A percentile compares a stretch with the other conserved stretches of the same genome.
These are phyloP conservation scores for Cotesia congregata DNA, from an alignment of 2,888 invertebrate genomes.

Conservation along the genomic window DNA sequence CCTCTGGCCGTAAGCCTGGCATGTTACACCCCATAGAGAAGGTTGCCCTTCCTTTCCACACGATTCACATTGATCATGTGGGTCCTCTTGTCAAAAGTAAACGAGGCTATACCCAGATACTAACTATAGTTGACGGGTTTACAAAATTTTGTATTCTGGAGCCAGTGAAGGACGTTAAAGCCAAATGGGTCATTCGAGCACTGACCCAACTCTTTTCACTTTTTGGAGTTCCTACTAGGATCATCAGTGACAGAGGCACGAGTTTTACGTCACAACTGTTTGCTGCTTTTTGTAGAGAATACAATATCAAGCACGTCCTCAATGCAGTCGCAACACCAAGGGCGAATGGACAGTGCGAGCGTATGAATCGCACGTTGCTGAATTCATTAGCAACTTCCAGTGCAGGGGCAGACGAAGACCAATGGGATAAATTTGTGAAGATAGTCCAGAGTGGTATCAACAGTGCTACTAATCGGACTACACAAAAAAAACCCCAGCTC, in stretches of 20 bases:
- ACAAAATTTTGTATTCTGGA: constrained; percentile 54
- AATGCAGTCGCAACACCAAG: constrained; percentile 59
- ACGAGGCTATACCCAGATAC: too few species aligned
- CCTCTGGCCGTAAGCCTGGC: too few species aligned
- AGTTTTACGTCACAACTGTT: constrained; percentile 62
- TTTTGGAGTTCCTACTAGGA: constrained; percentile 54
- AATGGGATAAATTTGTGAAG: constrained; percentile 53
- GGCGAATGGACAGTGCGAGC: constrained; percentile 63
- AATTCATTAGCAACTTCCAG: constrained; percentile 51
- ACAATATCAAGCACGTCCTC: constrained; percentile 55
- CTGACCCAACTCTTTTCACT: constrained; percentile 54
- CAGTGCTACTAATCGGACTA: constrained; percentile 44
- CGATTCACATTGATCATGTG: too few species aligned
- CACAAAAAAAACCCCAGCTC: constrained; percentile 4
- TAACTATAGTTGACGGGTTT: too few species aligned
- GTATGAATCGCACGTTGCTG: constrained; percentile 58
- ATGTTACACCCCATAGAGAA: too few species aligned
- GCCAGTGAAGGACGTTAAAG: constrained; percentile 56
- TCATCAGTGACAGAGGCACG: constrained; percentile 63
- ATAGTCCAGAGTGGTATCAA: constrained; percentile 52
- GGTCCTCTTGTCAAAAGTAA: too few species aligned
- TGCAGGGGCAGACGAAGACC: constrained; percentile 43
- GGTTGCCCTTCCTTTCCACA: too few species aligned
- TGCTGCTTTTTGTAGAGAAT: constrained; percentile 55
- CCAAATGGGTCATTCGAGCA: constrained; percentile 53